A percentile compares a stretch with the other conserved stretches of the same genome.
Evolutionary conservation across 2,888 invertebrate genomes (phyloP).

Genomic region (Dasysyrphus albostriatus): DNA sequence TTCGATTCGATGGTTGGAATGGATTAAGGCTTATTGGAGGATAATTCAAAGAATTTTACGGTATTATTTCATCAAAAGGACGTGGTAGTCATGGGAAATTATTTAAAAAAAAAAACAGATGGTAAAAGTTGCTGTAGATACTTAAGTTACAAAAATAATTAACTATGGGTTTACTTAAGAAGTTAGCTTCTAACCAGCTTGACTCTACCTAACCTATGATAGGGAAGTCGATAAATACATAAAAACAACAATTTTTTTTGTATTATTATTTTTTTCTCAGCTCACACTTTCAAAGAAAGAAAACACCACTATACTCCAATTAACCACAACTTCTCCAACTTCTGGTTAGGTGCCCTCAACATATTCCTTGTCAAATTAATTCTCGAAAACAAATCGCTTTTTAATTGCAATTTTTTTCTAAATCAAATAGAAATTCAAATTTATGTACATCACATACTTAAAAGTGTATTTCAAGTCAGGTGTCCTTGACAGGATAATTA

Average conservation of each 20-base stretch:
- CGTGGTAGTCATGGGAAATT: background rate
- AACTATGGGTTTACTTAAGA: too few species aligned
- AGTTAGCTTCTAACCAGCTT: too few species aligned
- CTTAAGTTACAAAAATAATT: too few species aligned
- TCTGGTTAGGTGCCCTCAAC: background rate
- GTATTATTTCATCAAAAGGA: background rate
- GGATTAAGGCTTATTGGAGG: slow-evolving; percentile 52
- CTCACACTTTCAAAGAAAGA: background rate
- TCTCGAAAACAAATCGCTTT: slow-evolving; percentile 38
- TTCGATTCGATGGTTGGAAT: slow-evolving; percentile 39
- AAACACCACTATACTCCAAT: background rate
- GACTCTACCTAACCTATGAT: too few species aligned
- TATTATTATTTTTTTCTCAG: too few species aligned
- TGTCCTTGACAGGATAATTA: slow-evolving; percentile 63
- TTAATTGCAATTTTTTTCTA: slow-evolving; percentile 55
- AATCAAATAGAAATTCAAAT: background rate
- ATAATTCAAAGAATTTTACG: background rate
- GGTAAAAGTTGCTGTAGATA: background rate
- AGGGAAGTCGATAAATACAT: too few species aligned
- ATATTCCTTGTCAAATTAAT: background rate
- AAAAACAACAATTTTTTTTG: too few species aligned
- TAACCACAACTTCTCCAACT: background rate
- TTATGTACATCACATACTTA: background rate
- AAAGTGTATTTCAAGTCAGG: slow-evolving; percentile 35
- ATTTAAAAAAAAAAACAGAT: background rate